phyloP scores from a whole-genome alignment of 2,797 vertebrate species.

The Botia almorhae region DNA sequence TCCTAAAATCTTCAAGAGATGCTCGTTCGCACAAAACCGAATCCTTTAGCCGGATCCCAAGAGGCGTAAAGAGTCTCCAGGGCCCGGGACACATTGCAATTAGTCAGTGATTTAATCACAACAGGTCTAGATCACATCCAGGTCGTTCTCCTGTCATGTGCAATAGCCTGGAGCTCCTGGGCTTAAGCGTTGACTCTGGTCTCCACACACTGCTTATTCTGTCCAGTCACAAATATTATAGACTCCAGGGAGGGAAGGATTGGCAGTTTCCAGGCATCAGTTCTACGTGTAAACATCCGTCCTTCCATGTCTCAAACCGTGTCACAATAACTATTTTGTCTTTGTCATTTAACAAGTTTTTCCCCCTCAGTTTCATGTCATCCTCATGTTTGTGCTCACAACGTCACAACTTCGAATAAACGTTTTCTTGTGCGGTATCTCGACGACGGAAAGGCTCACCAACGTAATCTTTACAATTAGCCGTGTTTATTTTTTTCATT shows the following conservation, averaged over 20 bases:
- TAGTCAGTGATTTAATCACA: background rate
- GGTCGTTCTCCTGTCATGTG: conserved; percentile 5
- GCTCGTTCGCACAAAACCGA: conserved; percentile 2
- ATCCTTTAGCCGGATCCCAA: conserved; percentile 12
- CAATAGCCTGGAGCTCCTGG: conserved; percentile 5
- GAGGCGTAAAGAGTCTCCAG: conserved; percentile 35
- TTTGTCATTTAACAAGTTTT: background rate
- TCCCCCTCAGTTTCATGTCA: background rate
- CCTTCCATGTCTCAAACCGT: background rate
- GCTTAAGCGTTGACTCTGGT: conserved; percentile 47
- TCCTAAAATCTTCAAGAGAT: conserved; percentile 39
- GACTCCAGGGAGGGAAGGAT: conserved; percentile 8
- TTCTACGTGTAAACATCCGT: conserved; percentile 24
- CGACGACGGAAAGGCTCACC: conserved; percentile 63
- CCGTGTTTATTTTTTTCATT: conserved; percentile 56
- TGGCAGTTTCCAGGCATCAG: conserved; percentile 47
- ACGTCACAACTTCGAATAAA: conserved; percentile 24
- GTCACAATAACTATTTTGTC: conserved; percentile 8
- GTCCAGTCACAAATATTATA: conserved; percentile 36
- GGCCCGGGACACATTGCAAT: conserved; percentile 14
- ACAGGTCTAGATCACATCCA: conserved; percentile 5
- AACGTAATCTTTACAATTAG: conserved; percentile 56
- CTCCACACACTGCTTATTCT: conserved; percentile 27
- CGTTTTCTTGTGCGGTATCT: conserved; percentile 46
- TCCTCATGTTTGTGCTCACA: conserved; percentile 16